Base-by-base conservation (phyloP, 1,140 invertebrate species). In the Zaprionus davidi region DNA sequence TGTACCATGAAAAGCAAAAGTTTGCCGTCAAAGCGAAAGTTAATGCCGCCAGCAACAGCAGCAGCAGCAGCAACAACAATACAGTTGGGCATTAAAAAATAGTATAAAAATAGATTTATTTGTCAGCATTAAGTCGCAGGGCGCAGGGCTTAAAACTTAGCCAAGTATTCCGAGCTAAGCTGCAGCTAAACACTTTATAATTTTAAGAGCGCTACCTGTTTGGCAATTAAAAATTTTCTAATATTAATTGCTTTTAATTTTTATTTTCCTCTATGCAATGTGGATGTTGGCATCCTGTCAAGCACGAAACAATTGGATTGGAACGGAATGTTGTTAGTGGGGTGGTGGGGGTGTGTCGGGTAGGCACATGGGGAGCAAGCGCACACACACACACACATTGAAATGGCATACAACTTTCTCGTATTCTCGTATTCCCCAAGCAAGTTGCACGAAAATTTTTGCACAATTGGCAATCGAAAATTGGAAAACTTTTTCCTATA, bases 401-500 rank as follows among this genome's bases (percentile, higher is more conserved):
- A 79, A 88, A 81, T 87, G 78, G 81, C 85, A 81, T 53, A 79
- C 66, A 88, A 88, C 71, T 77, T 77, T 77, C 55, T 77, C 62
- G 68, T 58, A 64, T 87, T 84, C 84, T 84, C 75, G 73, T 79
- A 81, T 85, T 90, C 81, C 76, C 85, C 72, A 49, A 82, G 77
- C 79, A 80, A 80, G 82, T 78, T 86, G 67, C 67, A 78, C 76
- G 73, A 72, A 79, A 80, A 88, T 69, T 90, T 76, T 71, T 79
- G 81, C 86, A 90, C 85, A 90, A 90, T 90, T 90, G 85, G 82
- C 85, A 90, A 90, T 90, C 85, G 85, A 90, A 90, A 90, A 90
- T 90, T 90, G 85, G 85, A 90, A 90, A 90, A 90, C 76, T 90
- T 90, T 90, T 90, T 75, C 85, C 85, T 78, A 90, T 90, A 90